Percentiles rank a stretch among this genome's conserved stretches.
Conservation (phyloP, 1,140 invertebrate species). For the Drosophila setifemur region DNA sequence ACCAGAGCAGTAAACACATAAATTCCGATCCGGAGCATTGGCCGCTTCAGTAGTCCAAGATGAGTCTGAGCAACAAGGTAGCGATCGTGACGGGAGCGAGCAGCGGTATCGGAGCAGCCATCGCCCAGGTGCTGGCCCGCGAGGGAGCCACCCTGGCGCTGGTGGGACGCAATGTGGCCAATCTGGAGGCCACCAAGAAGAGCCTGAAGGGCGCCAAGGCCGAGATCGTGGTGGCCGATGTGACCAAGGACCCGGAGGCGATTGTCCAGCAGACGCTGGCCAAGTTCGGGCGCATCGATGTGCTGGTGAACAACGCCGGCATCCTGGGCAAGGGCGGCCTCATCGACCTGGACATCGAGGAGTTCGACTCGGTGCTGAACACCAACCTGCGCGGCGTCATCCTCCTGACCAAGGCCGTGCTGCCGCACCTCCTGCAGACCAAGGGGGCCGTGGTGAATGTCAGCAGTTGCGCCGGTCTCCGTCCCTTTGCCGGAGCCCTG, state of each 20-base stretch:
- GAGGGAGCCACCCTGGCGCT: conserved; percentile 88
- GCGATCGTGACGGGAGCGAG: conserved; percentile 91
- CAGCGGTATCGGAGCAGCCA: conserved; percentile 93
- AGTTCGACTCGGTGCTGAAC: conserved; percentile 92
- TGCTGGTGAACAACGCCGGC: conserved; percentile 94
- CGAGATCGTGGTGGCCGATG: conserved; percentile 83
- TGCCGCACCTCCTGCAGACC: conserved; percentile 90
- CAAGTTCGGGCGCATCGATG: conserved; percentile 89
- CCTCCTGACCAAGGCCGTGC: conserved; percentile 91
- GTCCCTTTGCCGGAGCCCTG: conserved; percentile 89
- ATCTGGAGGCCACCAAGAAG: conserved; percentile 83
- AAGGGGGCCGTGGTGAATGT: conserved; percentile 96
- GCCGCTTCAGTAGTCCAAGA: conserved; percentile 47
- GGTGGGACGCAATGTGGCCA: conserved; percentile 88
- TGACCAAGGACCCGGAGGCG: conserved; percentile 89
- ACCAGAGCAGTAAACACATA: no score
- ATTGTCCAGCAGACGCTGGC: conserved; percentile 88
- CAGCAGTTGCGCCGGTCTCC: conserved; percentile 93
- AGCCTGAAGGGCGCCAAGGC: conserved; percentile 17
- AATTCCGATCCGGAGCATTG: conserved; percentile 2
- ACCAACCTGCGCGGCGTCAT: conserved; percentile 93
- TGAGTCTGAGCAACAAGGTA: conserved; percentile 85
- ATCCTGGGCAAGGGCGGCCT: conserved; percentile 87
- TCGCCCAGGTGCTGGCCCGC: conserved; percentile 89
- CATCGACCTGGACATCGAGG: conserved; percentile 89